Conservation (phyloP, 2,113 vertebrate species). For the Paradisaea rubra region DNA sequence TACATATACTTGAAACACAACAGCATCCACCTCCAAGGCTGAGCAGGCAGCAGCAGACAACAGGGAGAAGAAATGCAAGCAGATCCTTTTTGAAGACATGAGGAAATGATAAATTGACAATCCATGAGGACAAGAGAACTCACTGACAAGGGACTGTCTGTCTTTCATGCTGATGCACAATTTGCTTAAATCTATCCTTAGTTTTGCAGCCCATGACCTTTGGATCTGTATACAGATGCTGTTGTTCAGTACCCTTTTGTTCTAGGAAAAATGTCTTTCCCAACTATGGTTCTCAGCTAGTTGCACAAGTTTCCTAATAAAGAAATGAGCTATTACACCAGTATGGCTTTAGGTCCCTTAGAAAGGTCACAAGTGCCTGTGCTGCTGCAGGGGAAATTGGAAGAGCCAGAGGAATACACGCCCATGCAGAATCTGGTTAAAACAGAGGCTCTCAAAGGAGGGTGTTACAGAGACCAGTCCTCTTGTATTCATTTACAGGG, state of each 20-base stretch:
- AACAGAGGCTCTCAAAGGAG: neutral
- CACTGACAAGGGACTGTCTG: neutral
- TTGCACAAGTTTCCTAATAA: conserved; percentile 41
- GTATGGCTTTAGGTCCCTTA: neutral
- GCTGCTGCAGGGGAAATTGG: neutral
- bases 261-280: conserved; percentile 52
- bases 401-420: neutral
- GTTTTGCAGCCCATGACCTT: conserved; percentile 31
- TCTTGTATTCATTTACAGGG: neutral
- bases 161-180: neutral
- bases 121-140: neutral
- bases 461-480: neutral
- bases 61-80: neutral
- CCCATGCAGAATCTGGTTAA: neutral
- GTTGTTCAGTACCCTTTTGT: conserved; percentile 16
- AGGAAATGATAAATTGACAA: neutral
- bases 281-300: neutral
- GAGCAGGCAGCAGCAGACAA: neutral
- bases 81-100: neutral
- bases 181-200: neutral
- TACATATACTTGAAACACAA: neutral
- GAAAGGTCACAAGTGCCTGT: neutral
- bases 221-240: conserved; percentile 24
- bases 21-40: neutral
- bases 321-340: neutral